Evolutionary conservation across 2,888 invertebrate species (phyloP).

Genomic region (Suillia variegata): DNA sequence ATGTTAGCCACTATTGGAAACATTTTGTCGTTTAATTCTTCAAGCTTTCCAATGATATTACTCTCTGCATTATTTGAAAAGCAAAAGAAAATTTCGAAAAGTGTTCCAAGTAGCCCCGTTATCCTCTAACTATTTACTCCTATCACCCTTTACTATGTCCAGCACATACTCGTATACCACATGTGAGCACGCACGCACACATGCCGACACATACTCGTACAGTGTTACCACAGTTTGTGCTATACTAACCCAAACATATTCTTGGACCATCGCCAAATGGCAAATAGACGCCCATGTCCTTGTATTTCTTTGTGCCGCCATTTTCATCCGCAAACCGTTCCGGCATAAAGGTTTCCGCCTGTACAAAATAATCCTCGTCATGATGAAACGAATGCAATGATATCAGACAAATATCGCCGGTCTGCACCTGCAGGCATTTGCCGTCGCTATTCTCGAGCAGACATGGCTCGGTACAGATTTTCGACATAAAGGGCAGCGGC

Average conservation of each 20-base stretch:
- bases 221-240: neutral
- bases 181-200: neutral
- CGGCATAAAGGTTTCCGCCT: constrained; percentile 64
- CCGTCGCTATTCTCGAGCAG: constrained; percentile 33
- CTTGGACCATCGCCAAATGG: constrained; percentile 61
- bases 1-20: too few relatives aligned
- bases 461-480: constrained; percentile 41
- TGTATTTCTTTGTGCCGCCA: constrained; percentile 38
- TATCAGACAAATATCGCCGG: constrained; percentile 34
- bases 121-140: too few relatives aligned
- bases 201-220: neutral
- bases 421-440: constrained; percentile 24
- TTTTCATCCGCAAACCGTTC: constrained; percentile 61
- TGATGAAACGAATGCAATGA: constrained; percentile 50
- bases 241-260: constrained; percentile 54
- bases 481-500: constrained; percentile 35
- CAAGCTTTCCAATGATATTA: too few relatives aligned
- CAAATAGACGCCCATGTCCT: constrained; percentile 46
- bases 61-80: too few relatives aligned
- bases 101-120: too few relatives aligned
- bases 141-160: too few relatives aligned
- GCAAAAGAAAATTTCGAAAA: too few relatives aligned
- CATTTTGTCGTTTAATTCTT: too few relatives aligned
- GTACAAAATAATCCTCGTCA: constrained; percentile 62
- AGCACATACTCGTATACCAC: too few relatives aligned